Evolutionary conservation across 2,797 vertebrate species (phyloP), one percentile per base, ranked within the genome.

Genomic region (Nannoperca obscura): DNA sequence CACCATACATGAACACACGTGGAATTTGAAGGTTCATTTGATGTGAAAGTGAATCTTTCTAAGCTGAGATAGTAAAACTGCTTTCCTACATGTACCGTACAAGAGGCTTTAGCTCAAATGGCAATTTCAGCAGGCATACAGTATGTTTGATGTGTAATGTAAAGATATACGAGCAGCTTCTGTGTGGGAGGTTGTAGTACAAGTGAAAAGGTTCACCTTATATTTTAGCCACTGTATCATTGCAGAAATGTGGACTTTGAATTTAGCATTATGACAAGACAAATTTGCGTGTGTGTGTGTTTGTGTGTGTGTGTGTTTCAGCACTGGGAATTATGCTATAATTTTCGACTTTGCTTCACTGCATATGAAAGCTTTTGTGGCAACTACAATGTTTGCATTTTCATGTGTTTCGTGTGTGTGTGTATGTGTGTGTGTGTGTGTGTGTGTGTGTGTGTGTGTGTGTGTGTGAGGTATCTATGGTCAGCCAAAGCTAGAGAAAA

Each of bases 11-110:
- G 79, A 87, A 90, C 90, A 90, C 81, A 88, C 88, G 85, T 85
- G 74, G 75, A 90, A 89, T 93, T 86, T 92, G 76, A 94, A 90
- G 88, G 79, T 76, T 94, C 74, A 88, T 84, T 87, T 86, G 70
- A 92, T 90, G 87, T 88, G 71, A 87, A 82, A 91, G 83, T 42
- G 82, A 84, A 75, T 78, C 65, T 80, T 78, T 83, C 70, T 74
- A 79, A 74, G 68, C 58, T 68, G 54, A 49, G 60, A 70, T 42
- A 55, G 53, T 83, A 53, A 77, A 88, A 78, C 42, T 20, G 49
- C 61, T 75, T 86, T 87, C 49, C 68, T 70, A 70, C 60, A 20
- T 8, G 3, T 62, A 19, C 74, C 60, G 47, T 60, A 71, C 52
- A 38, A 57, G 57, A 69, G 44, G 53, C 71, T 81, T 63, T 10